Percentiles rank a stretch among this genome's conserved stretches.
Evolutionary conservation across 2,113 vertebrate genomes (phyloP).

Genomic region (Sula dactylatra): DNA sequence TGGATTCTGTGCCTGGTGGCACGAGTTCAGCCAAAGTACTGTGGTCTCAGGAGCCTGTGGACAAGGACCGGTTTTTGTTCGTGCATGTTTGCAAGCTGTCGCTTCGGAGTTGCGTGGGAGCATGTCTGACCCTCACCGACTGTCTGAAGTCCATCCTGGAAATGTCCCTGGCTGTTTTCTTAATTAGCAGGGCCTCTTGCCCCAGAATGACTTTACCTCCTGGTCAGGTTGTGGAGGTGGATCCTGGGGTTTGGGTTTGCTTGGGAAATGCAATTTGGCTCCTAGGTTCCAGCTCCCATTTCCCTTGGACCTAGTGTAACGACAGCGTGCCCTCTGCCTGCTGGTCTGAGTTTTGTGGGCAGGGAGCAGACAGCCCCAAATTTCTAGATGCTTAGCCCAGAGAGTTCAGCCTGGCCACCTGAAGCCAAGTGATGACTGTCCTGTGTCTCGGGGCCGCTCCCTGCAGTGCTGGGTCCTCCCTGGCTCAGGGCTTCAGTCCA

Average conservation of each 20-base stretch:
- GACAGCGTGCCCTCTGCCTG: background rate
- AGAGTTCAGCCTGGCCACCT: background rate
- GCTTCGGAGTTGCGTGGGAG: background rate
- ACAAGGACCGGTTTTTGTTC: background rate
- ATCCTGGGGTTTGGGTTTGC: background rate
- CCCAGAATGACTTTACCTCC: slow-evolving; percentile 4
- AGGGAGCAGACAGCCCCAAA: background rate
- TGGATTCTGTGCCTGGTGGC: background rate
- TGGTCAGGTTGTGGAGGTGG: background rate
- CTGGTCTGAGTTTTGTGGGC: background rate
- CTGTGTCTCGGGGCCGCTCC: background rate
- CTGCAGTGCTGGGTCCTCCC: background rate
- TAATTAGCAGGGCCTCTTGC: background rate
- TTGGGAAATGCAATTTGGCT: background rate
- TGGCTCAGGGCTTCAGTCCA: background rate
- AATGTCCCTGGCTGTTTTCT: background rate
- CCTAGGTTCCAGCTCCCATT: background rate
- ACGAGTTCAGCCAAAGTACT: background rate
- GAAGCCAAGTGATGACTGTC: background rate
- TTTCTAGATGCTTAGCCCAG: background rate
- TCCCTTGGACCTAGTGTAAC: background rate
- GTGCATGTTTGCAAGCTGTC: background rate
- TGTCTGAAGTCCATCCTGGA: background rate
- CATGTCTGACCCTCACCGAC: background rate
- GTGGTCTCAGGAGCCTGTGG: background rate